Evolutionary conservation across 2,888 invertebrate species (phyloP).

Genomic region (Drosophila atroscutellata): DNA sequence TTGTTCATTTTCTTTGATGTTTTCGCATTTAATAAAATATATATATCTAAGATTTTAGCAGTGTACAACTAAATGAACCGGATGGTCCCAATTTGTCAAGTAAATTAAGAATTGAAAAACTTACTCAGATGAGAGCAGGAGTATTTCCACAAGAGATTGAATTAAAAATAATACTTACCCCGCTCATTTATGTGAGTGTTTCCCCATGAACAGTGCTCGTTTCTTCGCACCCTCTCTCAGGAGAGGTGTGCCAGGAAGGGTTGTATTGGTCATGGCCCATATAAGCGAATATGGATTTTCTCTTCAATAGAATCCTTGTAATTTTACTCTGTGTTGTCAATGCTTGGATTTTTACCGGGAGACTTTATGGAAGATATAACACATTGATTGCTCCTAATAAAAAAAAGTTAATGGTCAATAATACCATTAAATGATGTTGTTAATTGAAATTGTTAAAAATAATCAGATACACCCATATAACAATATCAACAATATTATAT

Average conservation of each 20-base stretch:
- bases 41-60: neutral
- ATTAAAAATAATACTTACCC: neutral
- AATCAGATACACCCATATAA: neutral
- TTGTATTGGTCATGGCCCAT: neutral
- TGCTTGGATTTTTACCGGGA: neutral
- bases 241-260: too few species aligned
- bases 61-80: neutral
- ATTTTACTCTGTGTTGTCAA: neutral
- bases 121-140: neutral
- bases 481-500: neutral
- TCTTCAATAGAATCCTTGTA: neutral
- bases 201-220: neutral
- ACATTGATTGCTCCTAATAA: neutral
- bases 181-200: too few species aligned
- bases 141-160: neutral
- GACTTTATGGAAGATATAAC: neutral
- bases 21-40: neutral
- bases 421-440: neutral
- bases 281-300: neutral
- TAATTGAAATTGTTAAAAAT: neutral
- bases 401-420: neutral
- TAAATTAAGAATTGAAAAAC: neutral
- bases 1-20: neutral
- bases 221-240: neutral
- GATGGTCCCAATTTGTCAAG: neutral